Conservation (phyloP, 1,140 invertebrate genomes). For the Yoshiicerus persimilis region DNA sequence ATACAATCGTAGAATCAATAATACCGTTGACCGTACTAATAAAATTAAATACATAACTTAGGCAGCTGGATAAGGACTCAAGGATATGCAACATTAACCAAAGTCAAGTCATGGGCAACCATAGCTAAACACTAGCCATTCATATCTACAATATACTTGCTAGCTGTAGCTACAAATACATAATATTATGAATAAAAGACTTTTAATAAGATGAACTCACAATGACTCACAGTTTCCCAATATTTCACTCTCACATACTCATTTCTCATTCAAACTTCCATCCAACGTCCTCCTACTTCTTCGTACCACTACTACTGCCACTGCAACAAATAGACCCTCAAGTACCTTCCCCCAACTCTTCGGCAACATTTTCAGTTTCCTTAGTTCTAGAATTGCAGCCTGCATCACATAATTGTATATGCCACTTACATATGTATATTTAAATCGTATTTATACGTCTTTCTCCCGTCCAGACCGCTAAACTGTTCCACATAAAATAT, state of each 20-base stretch:
- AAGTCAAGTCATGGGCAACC: conserved; percentile 21
- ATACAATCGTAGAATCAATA: background rate
- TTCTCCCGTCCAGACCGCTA: no score
- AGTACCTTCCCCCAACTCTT: no score
- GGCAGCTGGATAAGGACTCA: conserved; percentile 20
- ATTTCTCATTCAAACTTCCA: no score
- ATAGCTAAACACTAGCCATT: conserved; percentile 20
- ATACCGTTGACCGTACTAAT: conserved; percentile 11
- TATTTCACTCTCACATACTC: background rate
- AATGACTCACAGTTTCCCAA: background rate
- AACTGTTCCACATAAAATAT: no score
- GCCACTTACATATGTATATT: no score
- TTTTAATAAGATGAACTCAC: background rate
- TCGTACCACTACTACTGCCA: no score
- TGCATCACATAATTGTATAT: no score
- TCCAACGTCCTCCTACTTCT: no score
- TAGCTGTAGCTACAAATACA: conserved; percentile 21
- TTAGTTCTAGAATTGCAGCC: no score
- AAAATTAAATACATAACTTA: background rate
- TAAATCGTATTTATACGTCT: no score
- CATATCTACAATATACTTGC: conserved; percentile 17
- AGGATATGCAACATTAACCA: conserved; percentile 22
- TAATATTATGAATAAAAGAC: conserved; percentile 18
- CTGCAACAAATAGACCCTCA: no score
- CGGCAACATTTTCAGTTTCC: no score